These are phyloP conservation scores for Drosophila pseudotalamancana DNA, from an alignment of 2,888 invertebrate species.

Conservation along the genomic window DNA sequence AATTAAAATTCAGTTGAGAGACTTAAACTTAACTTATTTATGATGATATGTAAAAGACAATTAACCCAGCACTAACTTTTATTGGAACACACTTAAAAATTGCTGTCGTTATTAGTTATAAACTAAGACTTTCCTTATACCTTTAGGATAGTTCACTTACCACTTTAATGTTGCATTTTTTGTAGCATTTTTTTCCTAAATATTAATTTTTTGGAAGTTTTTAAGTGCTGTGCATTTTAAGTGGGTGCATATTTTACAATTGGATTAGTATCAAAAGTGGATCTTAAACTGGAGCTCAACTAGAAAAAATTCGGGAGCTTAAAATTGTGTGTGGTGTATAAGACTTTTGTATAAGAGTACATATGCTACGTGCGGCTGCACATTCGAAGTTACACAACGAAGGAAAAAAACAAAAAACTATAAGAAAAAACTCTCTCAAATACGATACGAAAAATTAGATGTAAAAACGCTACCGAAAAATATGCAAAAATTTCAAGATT, in stretches of 20 bases:
- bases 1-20: too few relatives aligned
- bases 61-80: too few relatives aligned
- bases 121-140: neutral
- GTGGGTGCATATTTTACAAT: constrained; percentile 29
- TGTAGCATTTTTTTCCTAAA: constrained; percentile 2
- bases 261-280: constrained; percentile 11
- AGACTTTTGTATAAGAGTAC: constrained; percentile 22
- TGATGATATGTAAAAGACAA: too few relatives aligned
- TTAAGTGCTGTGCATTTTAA: constrained; percentile 38
- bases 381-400: constrained; percentile 4
- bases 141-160: neutral
- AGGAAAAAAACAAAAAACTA: constrained; percentile 18
- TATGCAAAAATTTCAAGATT: constrained; percentile 12
- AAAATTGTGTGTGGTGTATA: constrained; percentile 8
- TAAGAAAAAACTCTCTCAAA: constrained; percentile 7
- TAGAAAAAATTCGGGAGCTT: constrained; percentile 16
- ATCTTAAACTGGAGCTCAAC: constrained; percentile 15
- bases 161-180: constrained; percentile 17
- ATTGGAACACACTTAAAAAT: too few relatives aligned
- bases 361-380: constrained; percentile 34
- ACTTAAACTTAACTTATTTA: too few relatives aligned
- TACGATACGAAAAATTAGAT: constrained; percentile 3
- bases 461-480: constrained; percentile 7
- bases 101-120: too few relatives aligned
- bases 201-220: constrained; percentile 12